Evolutionary conservation across 2,797 vertebrate species (phyloP).

Genomic region (Artibeus jamaicensis): DNA sequence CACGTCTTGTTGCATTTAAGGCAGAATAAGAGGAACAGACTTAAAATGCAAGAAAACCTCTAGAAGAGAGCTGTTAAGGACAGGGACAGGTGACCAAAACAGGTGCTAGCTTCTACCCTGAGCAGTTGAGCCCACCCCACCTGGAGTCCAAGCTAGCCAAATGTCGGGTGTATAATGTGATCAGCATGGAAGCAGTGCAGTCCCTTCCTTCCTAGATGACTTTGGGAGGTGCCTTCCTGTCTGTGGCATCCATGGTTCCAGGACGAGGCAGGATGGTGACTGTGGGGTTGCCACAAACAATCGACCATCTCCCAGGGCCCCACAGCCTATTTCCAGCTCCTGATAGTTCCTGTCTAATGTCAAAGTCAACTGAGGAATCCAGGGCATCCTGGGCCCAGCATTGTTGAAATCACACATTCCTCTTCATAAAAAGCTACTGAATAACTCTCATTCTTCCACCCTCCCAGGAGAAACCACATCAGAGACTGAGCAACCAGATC

Average conservation of each 20-base stretch:
- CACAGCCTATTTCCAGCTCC: constrained; percentile 72
- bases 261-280: constrained; percentile 55
- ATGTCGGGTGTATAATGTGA: background rate
- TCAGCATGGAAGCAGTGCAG: background rate
- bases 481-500: constrained; percentile 52
- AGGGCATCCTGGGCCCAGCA: constrained; percentile 65
- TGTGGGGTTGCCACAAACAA: constrained; percentile 75
- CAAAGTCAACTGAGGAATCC: constrained; percentile 61
- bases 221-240: constrained; percentile 77
- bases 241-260: constrained; percentile 70
- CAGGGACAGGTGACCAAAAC: constrained; percentile 62
- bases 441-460: constrained; percentile 69
- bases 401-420: constrained; percentile 73
- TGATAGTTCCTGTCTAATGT: constrained; percentile 61
- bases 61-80: constrained; percentile 42
- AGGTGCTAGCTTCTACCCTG: constrained; percentile 23
- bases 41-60: constrained; percentile 14
- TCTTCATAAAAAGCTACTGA: constrained; percentile 59
- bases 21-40: constrained; percentile 36
- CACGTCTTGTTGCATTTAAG: background rate
- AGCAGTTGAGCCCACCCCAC: constrained; percentile 17
- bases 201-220: constrained; percentile 74
- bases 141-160: background rate
- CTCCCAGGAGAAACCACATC: constrained; percentile 70
- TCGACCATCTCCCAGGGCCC: constrained; percentile 12